phyloP scores from a whole-genome alignment of 2,888 invertebrate genomes.

The Netelia fuscicornis region DNA sequence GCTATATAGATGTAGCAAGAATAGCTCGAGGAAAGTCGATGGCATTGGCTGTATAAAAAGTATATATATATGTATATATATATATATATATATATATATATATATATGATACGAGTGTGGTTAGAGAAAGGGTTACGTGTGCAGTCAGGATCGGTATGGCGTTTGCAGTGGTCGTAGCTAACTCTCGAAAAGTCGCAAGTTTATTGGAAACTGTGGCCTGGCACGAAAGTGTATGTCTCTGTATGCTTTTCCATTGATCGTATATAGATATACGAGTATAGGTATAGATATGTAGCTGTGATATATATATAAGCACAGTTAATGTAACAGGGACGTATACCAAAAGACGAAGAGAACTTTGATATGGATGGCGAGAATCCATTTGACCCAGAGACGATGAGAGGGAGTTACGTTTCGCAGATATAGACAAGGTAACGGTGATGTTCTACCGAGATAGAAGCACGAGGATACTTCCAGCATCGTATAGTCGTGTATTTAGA shows the following conservation, averaged over 20 bases:
- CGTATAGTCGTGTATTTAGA: not conserved
- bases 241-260: constrained; percentile 37
- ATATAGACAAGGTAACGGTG: constrained; percentile 21
- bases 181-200: constrained; percentile 60
- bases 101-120: constrained; percentile 18
- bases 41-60: constrained; percentile 12
- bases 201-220: constrained; percentile 58
- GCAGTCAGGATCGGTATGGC: constrained; percentile 30
- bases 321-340: not conserved
- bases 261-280: constrained; percentile 6
- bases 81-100: constrained; percentile 4
- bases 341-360: constrained; percentile 32
- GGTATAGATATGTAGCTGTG: not conserved
- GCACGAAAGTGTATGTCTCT: constrained; percentile 41
- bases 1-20: not conserved
- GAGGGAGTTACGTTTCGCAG: constrained; percentile 22
- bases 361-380: constrained; percentile 51
- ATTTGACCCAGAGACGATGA: constrained; percentile 28
- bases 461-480: constrained; percentile 14
- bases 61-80: constrained; percentile 2
- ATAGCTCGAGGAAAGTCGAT: constrained; percentile 50
- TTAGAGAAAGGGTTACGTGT: constrained; percentile 29
- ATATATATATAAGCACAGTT: not conserved
- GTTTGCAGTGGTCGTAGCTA: constrained; percentile 34
- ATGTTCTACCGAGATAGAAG: constrained; percentile 24